Evolutionary conservation across 1,140 invertebrate species (phyloP), one percentile per base, ranked within the genome.

Genomic region (Drosophila guanche): DNA sequence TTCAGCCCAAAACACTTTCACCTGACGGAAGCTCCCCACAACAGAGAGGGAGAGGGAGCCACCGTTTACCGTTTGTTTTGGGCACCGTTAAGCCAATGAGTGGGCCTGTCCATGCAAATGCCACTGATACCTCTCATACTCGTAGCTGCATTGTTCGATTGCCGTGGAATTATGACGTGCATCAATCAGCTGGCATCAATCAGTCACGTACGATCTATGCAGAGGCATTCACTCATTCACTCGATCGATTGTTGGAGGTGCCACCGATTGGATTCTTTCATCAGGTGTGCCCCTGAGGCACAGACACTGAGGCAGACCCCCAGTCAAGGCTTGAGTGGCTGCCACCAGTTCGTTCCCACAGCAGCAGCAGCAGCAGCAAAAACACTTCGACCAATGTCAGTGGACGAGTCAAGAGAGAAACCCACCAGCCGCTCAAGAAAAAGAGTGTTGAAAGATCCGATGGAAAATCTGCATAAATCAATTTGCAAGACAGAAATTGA

Each of bases 381-480:
- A 69, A 56, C 63, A 43, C 66, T 68, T 69, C 66, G 66, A 69
- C 68, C 66, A 69, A 69, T 69, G 66, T 69, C 66, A 68, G 65
- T 51, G 48, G 48, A 2, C 63, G 43, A 23, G 29, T 43, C 42
- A 29, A 65, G 61, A 63, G 65, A 68, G 65, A 68, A 60, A 43
- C 47, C 42, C 6, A 59, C 25, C 33, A 48, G 53, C 47, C 23
- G 57, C 27, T 42, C 46, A 14, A 41, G 12, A 56, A 45, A 14
- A 41, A 22, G 56, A 45, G 69, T 79, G 80, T 67, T 60, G 76
- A 73, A 55, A 80, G 80, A 77, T 85, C 81, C 10, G 33, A 37
- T 37, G 33, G 33, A 37, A 46, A 73, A 86, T 85, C 76, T 77
- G 81, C 80, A 85, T 85, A 86, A 86, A 84, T 84, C 79, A 85